Evolutionary conservation across 1,140 invertebrate species (phyloP), one percentile per base, ranked within the genome.

Genomic region (Armadillidium nasatum): DNA sequence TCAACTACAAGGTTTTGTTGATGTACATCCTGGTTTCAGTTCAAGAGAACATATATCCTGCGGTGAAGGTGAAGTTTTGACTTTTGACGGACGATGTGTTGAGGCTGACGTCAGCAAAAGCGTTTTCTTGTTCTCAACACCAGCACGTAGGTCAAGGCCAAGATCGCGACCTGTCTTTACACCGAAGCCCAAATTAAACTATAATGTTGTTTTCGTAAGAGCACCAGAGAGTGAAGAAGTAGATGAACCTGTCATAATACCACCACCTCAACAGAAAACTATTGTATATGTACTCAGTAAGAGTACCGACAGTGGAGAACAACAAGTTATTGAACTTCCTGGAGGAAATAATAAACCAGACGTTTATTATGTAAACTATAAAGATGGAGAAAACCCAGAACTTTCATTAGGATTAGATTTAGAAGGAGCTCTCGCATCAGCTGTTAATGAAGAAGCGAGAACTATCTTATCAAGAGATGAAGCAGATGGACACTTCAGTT

Each of bases 241-340:
- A 4, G 67, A 43, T 0, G 76, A 77, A n/a, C 78, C 78, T 21
- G 74, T 79, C 33, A 23, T 79, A 21, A 66, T 79, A 15, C 78
- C 78, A 13, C 75, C 78, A 13, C 78, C 78, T 15, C 44, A 50
- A 21, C 68, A 71, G 71, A 66, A 79, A 11, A 73, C 76, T 60
- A 21, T 79, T 10, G 70, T 79, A 4, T 76, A 77, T 21, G 75
- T 79, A 33, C 78, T 79, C 19, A 79, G 76, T 69, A 79, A 79
- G 44, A 67, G 74, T n/a, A 33, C 69, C 21, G 46, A 66, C 10
- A 23, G 46, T 10, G 66, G 50, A 54, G 72, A 50, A 43, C 75
- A 70, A 66, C 60, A 72, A 44, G 50, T 76, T 10, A 76, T 76
- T 50, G 75, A 76, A 76, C 44, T 76, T 50, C 75, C 75, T 71